These are phyloP conservation scores for Onthophagus taurus DNA, from an alignment of 1,140 invertebrate species.

Conservation along the genomic window DNA sequence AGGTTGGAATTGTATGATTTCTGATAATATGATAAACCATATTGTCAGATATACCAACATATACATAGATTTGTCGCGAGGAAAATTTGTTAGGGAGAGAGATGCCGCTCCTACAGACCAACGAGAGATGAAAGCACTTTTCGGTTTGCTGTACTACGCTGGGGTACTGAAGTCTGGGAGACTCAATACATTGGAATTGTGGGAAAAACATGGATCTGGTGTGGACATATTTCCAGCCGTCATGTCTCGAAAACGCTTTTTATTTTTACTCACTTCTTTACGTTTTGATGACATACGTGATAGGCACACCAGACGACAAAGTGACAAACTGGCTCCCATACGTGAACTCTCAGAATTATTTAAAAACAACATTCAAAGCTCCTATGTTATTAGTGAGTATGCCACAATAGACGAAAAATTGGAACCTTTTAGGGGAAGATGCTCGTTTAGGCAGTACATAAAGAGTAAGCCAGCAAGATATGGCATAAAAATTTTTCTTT, in stretches of 20 bases:
- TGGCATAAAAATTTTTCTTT: constrained; percentile 3
- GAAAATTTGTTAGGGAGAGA: background rate
- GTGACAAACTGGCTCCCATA: constrained; percentile 12
- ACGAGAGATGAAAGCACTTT: constrained; percentile 1
- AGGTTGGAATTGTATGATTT: background rate
- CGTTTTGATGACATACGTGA: constrained; percentile 8
- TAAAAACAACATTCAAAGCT: constrained; percentile 4
- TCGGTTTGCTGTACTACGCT: constrained; percentile 1
- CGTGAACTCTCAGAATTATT: constrained; percentile 4
- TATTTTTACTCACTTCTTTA: constrained; percentile 8
- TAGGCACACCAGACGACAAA: constrained; percentile 5
- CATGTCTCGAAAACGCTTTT: constrained; percentile 6
- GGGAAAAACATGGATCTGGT: background rate
- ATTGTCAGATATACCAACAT: constrained; percentile 1
- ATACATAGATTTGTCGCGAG: background rate
- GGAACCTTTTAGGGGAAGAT: constrained; percentile 6
- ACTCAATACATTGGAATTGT: constrained; percentile 4
- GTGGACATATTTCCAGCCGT: background rate
- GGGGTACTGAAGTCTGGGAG: background rate
- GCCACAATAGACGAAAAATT: too few relatives aligned
- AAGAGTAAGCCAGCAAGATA: constrained; percentile 12
- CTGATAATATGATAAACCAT: background rate
- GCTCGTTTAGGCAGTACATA: constrained; percentile 8
- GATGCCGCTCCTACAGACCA: constrained; percentile 1
- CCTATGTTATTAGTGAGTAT: too few relatives aligned